Conservation (phyloP, 2,113 vertebrate genomes). For the Poecilia latipinna region DNA sequence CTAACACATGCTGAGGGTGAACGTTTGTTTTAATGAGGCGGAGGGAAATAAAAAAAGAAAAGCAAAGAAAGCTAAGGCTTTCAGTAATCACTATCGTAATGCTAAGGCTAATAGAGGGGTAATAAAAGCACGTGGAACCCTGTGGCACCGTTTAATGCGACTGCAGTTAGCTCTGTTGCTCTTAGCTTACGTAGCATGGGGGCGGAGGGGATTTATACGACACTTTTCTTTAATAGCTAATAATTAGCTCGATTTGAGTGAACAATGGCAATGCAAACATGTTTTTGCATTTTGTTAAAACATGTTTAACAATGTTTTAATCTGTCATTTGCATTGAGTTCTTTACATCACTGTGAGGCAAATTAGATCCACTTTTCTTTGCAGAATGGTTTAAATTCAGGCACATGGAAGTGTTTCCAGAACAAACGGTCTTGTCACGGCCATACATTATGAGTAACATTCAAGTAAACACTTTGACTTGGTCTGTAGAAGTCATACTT, state of each 20-base stretch:
- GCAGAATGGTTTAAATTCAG: too few species aligned
- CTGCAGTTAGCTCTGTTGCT: constrained; percentile 13
- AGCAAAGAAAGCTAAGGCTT: constrained; percentile 34
- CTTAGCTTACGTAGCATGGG: constrained; percentile 20
- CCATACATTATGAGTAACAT: too few species aligned
- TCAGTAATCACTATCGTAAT: constrained; percentile 35
- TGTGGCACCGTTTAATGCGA: constrained; percentile 17
- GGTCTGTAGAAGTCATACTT: too few species aligned
- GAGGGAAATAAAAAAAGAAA: constrained; percentile 16
- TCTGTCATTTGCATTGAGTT: too few species aligned
- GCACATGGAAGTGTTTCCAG: too few species aligned
- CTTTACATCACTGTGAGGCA: too few species aligned
- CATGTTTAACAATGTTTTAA: too few species aligned
- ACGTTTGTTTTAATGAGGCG: constrained; percentile 40
- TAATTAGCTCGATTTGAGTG: constrained; percentile 6
- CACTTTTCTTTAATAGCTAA: constrained; percentile 1
- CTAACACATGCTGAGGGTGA: constrained; percentile 25
- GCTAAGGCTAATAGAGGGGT: constrained; percentile 38
- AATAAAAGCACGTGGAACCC: constrained; percentile 41
- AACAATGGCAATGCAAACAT: constrained; percentile 14
- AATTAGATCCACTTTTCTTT: too few species aligned
- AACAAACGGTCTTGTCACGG: too few species aligned
- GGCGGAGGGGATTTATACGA: background rate
- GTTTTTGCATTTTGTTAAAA: background rate
- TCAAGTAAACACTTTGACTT: too few species aligned